Base-by-base conservation (phyloP, 2,113 vertebrate species). In the Serranochromis macrocephalus region DNA sequence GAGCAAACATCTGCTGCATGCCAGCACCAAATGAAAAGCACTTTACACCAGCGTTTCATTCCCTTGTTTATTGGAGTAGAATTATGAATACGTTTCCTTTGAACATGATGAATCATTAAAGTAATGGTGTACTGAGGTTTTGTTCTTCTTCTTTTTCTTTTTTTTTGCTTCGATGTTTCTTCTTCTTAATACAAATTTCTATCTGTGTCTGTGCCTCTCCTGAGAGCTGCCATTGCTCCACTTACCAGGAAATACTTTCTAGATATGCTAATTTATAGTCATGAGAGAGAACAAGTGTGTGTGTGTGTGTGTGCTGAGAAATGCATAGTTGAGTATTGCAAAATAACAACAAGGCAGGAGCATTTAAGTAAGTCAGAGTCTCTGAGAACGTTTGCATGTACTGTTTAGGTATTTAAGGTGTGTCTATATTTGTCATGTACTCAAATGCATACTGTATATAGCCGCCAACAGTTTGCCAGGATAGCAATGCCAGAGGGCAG, bases 161-260 rank as follows among this genome's bases (percentile, higher is more conserved):
- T 95, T 45, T 94, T 92, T 91, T 88, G 89, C 93, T 92, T 90
- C 92, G 92, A 95, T 96, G 94, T 96, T 95, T 94, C 86, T 94
- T 92, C 94, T 94, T 90, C 89, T 91, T 93, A 94, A 95, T 95
- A 94, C 92, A 96, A 94, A 95, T 95, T 92, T 94, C 91, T 91
- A 89, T 91, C 92, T 92, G 90, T 91, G 89, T 92, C 90, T 92
- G 87, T 45, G 85, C 68, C 91, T 95, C 95, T 96, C 96, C 93
- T 85, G 95, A 96, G 96, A 94, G 85, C 91, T 85, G 86, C 91
- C 85, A 90, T 92, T 94, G 96, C 95, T 96, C 96, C 92, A 96
- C 96, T 96, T 96, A 94, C 96, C 87, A 96, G 94, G 94, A 96
- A 95, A 94, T 94, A 93, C 94, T 95, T 96, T 96, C 95, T 96